Conservation (phyloP, 2,888 invertebrate species). For the Melipona beecheii region DNA sequence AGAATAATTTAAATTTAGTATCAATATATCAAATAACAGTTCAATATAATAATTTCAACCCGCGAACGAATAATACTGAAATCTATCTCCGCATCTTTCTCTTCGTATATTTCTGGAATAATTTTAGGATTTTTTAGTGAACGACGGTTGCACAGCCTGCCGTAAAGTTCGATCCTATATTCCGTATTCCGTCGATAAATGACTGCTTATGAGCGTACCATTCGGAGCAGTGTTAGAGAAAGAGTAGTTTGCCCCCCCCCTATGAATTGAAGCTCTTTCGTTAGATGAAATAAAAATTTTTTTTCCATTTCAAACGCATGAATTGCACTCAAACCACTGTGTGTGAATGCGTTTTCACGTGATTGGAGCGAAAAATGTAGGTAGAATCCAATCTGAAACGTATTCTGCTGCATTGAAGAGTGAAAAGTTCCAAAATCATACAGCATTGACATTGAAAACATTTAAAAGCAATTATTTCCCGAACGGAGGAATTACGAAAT, state of each 20-base stretch:
- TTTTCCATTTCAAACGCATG: slow-evolving; percentile 10
- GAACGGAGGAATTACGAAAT: background rate
- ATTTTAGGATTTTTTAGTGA: background rate
- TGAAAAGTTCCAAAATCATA: background rate
- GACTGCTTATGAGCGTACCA: background rate
- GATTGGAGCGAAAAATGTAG: slow-evolving; percentile 22
- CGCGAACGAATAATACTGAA: background rate
- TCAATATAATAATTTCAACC: background rate
- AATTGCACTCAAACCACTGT: background rate
- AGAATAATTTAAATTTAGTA: background rate
- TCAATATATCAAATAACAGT: background rate
- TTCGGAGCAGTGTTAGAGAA: background rate
- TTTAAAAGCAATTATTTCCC: background rate
- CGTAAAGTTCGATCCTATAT: background rate
- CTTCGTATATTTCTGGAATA: background rate
- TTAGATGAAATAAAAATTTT: slow-evolving; percentile 15
- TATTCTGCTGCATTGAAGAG: background rate
- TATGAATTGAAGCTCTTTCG: background rate
- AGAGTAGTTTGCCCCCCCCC: background rate
- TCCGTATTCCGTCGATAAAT: background rate
- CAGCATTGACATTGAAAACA: background rate
- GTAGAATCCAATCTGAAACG: slow-evolving; percentile 1
- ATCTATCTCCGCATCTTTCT: background rate
- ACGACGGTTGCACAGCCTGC: background rate
- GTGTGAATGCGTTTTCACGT: slow-evolving; percentile 2